phyloP scores from a whole-genome alignment of 2,888 invertebrate species.

The Masnerella sp. region DNA sequence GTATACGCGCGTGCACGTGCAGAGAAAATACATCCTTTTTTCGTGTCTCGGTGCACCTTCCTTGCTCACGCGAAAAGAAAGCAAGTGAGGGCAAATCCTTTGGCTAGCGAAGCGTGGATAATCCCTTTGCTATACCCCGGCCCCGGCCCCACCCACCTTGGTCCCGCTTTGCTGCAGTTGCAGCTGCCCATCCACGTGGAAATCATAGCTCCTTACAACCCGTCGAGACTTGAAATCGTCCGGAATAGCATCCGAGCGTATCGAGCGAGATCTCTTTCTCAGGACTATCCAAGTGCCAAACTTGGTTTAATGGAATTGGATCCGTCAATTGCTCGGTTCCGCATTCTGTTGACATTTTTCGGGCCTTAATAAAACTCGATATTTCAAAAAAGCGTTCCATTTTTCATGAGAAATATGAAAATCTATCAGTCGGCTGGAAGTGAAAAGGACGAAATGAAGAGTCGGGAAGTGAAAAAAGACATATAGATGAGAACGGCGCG shows the following conservation, averaged over 20 bases:
- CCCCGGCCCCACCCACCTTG: constrained; percentile 47
- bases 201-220: constrained; percentile 72
- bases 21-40: constrained; percentile 54
- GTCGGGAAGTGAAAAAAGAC: constrained; percentile 52
- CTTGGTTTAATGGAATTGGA: constrained; percentile 60
- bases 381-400: constrained; percentile 60
- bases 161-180: constrained; percentile 70
- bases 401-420: constrained; percentile 71
- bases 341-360: neutral
- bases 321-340: constrained; percentile 55
- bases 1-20: constrained; percentile 48
- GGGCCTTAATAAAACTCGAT: constrained; percentile 41
- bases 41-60: constrained; percentile 54
- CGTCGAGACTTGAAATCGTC: constrained; percentile 73
- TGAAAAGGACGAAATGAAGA: constrained; percentile 58
- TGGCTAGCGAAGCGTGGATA: constrained; percentile 76
- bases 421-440: constrained; percentile 66
- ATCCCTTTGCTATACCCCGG: constrained; percentile 68
- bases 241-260: constrained; percentile 67
- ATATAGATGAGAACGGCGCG: constrained; percentile 60
- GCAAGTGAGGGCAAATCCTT: constrained; percentile 71
- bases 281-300: constrained; percentile 53
- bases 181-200: constrained; percentile 73
- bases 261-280: constrained; percentile 52
- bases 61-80: constrained; percentile 54